Evolutionary conservation across 2,797 vertebrate species (phyloP), one percentile per base, ranked within the genome.

Genomic region (Nannoperca australis): DNA sequence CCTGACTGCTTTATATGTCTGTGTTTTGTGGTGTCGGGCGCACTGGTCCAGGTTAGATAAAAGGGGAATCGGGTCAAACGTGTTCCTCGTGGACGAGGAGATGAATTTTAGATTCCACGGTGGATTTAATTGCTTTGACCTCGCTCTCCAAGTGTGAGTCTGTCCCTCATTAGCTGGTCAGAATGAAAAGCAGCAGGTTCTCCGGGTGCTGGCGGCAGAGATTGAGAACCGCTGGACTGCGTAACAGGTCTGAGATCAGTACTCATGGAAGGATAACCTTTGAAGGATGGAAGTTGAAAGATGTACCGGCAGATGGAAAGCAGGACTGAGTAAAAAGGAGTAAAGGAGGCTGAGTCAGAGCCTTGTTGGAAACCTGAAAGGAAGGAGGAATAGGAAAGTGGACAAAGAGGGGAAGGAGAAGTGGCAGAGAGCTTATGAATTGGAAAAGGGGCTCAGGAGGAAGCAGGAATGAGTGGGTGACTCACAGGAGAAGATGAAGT

Each of bases 391-490:
- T 64, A 71, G 58, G 20, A 22, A 55, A 34, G n/a, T 2, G 47
- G 44, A 61, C 7, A 71, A 22, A 63, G n/a, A 18, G 15, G 30
- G 13, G 17, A 18, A 27, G 36, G 30, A 1, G 30, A 30, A 15
- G 24, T 4, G 55, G 32, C 13, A 22, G 17, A 49, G 56, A 73
- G 81, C 67, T 62, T 20, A 45, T 73, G 68, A 75, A 70, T 58
- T 38, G 32, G n/a, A 60, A 49, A 59, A 66, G 47, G 24, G 65
- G 65, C 24, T 79, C 44, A 54, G 47, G 18, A 61, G 70, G 70
- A 73, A 63, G 70, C 49, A 64, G 63, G 69, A 63, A 62, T 64
- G 73, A 44, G 67, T 69, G 80, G 76, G 44, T 79, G 80, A 79
- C 62, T 69, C 73, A 67, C 17, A 56, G 67, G 55, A 49, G 74